Conservation (phyloP, 2,113 vertebrate genomes). For the Ceyx cyanopectus region DNA sequence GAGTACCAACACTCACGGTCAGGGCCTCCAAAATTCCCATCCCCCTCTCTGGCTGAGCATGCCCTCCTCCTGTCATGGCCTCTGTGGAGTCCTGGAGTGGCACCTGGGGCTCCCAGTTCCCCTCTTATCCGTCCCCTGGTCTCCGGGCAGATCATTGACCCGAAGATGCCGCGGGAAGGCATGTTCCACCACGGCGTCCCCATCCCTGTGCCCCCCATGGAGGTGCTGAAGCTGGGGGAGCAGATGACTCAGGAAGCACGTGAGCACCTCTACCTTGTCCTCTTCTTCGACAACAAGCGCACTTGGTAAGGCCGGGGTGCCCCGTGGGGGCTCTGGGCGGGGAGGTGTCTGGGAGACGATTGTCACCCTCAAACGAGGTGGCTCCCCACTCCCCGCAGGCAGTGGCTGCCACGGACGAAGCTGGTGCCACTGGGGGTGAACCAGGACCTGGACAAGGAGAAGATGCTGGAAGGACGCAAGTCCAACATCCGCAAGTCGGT, state of each 20-base stretch:
- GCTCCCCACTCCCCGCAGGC: constrained; percentile 78
- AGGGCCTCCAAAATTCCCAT: background rate
- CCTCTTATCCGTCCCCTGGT: background rate
- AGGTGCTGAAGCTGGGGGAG: constrained; percentile 97
- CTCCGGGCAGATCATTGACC: constrained; percentile 91
- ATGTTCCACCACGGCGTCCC: constrained; percentile 97
- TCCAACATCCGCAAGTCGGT: constrained; percentile 99
- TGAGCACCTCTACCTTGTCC: constrained; percentile 97
- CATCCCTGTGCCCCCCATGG: constrained; percentile 94
- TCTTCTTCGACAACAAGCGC: constrained; percentile 99
- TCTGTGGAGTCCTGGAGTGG: background rate
- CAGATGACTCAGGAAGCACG: constrained; percentile 99
- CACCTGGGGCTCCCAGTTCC: too few relatives aligned
- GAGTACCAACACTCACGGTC: constrained; percentile 36
- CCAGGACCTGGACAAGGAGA: constrained; percentile 97
- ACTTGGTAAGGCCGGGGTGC: constrained; percentile 86
- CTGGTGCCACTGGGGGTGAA: constrained; percentile 96
- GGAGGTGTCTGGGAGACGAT: background rate
- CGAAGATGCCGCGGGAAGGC: constrained; percentile 98
- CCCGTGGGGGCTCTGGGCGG: background rate
- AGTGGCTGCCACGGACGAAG: constrained; percentile 97
- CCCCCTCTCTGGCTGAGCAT: background rate
- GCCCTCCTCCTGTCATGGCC: background rate
- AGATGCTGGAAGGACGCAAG: constrained; percentile 97
- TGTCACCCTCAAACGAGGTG: constrained; percentile 49